Evolutionary conservation across 1,140 invertebrate genomes (phyloP).

Genomic region (Chrysopa pallens): DNA sequence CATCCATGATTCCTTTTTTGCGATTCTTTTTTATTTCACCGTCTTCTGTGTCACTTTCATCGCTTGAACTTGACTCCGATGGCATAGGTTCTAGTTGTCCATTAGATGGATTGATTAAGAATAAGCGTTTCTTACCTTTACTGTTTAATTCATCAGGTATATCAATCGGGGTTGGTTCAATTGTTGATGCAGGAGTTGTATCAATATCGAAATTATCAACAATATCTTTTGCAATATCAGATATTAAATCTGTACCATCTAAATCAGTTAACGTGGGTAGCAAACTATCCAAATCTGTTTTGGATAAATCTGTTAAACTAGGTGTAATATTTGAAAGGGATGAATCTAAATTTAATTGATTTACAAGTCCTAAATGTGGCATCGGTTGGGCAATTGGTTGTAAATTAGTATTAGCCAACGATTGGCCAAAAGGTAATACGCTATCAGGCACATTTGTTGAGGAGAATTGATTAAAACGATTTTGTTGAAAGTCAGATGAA

Average conservation of each 20-base stretch:
- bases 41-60: constrained; percentile 26
- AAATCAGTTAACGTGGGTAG: constrained; percentile 28
- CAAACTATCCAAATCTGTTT: constrained; percentile 39
- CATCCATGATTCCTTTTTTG: constrained; percentile 12
- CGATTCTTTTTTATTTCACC: constrained; percentile 9
- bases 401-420: not conserved
- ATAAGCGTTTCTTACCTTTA: constrained; percentile 41
- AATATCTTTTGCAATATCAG: constrained; percentile 27
- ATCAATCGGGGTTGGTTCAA: not conserved
- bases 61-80: constrained; percentile 34
- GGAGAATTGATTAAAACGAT: no score
- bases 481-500: no score
- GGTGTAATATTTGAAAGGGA: constrained; percentile 16
- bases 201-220: constrained; percentile 26
- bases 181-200: constrained; percentile 18
- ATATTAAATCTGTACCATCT: constrained; percentile 26
- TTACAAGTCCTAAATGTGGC: constrained; percentile 5
- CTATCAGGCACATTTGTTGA: no score
- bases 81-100: constrained; percentile 68
- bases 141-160: constrained; percentile 18
- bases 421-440: no score
- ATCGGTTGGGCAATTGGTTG: constrained; percentile 10
- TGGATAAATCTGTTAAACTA: constrained; percentile 26
- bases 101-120: constrained; percentile 74
- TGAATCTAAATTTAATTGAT: not conserved